phyloP scores from a whole-genome alignment of 2,888 invertebrate genomes.

The Polietes domitor region DNA sequence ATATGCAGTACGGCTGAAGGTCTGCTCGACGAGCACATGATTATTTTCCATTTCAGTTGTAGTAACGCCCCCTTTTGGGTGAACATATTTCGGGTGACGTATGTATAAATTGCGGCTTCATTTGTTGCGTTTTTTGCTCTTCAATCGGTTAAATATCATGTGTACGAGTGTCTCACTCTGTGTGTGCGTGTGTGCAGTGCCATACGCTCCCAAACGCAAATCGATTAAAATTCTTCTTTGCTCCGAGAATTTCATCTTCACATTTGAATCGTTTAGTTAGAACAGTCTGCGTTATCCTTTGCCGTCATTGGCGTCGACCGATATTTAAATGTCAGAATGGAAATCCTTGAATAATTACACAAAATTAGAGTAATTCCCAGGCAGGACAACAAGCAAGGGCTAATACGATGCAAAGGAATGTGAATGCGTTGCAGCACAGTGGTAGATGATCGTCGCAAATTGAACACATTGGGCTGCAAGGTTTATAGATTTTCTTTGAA shows the following conservation, averaged over 20 bases:
- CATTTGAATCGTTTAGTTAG: slow-evolving; percentile 52
- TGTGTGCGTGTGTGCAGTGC: slow-evolving; percentile 42
- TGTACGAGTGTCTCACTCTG: background rate
- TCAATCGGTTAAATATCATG: slow-evolving; percentile 9
- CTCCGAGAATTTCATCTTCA: slow-evolving; percentile 41
- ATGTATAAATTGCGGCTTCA: slow-evolving; percentile 64
- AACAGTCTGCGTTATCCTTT: slow-evolving; percentile 27
- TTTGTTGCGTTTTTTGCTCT: slow-evolving; percentile 48
- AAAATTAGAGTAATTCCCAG: slow-evolving; percentile 81
- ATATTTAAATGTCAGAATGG: slow-evolving; percentile 75
- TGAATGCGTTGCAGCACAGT: too few species aligned
- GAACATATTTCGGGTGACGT: slow-evolving; percentile 74
- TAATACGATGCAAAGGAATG: background rate
- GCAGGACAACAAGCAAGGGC: background rate
- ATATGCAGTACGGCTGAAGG: slow-evolving; percentile 13
- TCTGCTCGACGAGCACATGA: slow-evolving; percentile 64
- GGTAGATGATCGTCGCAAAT: too few species aligned
- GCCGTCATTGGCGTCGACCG: slow-evolving; percentile 44
- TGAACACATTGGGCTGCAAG: too few species aligned
- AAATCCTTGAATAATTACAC: slow-evolving; percentile 79
- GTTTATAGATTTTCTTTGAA: too few species aligned
- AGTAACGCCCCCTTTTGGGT: slow-evolving; percentile 78
- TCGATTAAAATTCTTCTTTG: slow-evolving; percentile 80
- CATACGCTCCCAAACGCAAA: slow-evolving; percentile 76
- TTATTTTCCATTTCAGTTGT: slow-evolving; percentile 79